Evolutionary conservation across 2,888 invertebrate genomes (phyloP), one percentile per base, ranked within the genome.

Genomic region (Epinotia brunnichana): DNA sequence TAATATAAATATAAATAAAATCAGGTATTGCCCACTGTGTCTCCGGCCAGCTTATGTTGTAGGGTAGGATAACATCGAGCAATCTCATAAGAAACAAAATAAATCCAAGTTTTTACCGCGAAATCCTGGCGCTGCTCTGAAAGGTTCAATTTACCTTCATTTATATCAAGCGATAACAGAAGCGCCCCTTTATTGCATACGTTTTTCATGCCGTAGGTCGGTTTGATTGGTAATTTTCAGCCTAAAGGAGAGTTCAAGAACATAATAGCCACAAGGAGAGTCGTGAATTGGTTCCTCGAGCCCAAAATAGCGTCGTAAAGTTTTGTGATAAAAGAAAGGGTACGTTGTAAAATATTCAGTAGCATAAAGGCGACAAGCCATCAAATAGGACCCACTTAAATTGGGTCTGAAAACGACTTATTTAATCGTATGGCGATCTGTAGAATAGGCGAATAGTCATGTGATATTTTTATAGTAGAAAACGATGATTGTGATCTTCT

Each of bases 181-280:
- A 73, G 24, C 3, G 17, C 41, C 57, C 54, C 24, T 53, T 68
- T 44, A 51, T 39, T 68, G 19, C 73, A 69, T 69, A 69, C 68
- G 73, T 62, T 69, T 59, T 56, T 61, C 57, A 53, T 41, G 13
- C 35, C 10, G 24, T 24, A 39, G 57, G 62, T 44, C 15, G 62
- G 39, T 63, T 63, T 59, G 68, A 73, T 72, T 62, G 62, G 68
- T 59, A 63, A 73, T 69, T 69, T 57, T 57, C 68, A 57, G 68
- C 39, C 21, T 59, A 73, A 69, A 53, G 56, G 62, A 56, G 21
- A 41, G 48, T 67, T 68, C 61, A 19, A 66, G 54, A 56, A 44
- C 68, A 48, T 62, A 62, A 72, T 63, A 62, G 68, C 51, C 57
- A 48, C 62, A 51, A 70, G 44, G 56, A 59, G 29, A 10, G 19